A percentile compares a stretch with the other conserved stretches of the same genome.
Evolutionary conservation across 2,888 invertebrate species (phyloP).

Genomic region (Dicyrtomina minuta): DNA sequence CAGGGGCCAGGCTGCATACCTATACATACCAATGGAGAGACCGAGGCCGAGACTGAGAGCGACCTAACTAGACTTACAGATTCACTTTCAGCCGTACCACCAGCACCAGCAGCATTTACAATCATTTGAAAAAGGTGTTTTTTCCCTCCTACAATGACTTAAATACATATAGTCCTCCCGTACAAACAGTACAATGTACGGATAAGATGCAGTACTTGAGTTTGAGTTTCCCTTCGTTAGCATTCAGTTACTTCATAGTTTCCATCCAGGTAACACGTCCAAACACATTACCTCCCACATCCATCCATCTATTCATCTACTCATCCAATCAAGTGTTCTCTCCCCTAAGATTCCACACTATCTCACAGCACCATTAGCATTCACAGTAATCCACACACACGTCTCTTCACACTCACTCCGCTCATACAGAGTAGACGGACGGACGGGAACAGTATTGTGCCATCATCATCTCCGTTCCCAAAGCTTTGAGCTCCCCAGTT

Average conservation of each 20-base stretch:
- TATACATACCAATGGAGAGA: too few species aligned
- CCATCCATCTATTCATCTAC: neutral
- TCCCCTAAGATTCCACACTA: neutral
- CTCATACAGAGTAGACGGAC: too few species aligned
- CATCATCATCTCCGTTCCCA: too few species aligned
- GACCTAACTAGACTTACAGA: neutral
- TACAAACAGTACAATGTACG: slow-evolving; percentile 5
- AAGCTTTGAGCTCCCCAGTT: too few species aligned
- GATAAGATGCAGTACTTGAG: slow-evolving; percentile 23
- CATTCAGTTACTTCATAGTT: slow-evolving; percentile 33
- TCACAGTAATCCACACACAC: neutral
- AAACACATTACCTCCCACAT: slow-evolving; percentile 9
- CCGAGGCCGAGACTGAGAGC: too few species aligned
- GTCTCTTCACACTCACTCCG: neutral
- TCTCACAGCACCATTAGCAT: neutral
- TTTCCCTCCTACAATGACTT: slow-evolving; percentile 1
- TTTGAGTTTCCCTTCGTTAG: slow-evolving; percentile 24
- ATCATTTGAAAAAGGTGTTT: neutral
- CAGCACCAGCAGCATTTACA: neutral
- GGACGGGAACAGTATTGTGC: too few species aligned
- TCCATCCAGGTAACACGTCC: slow-evolving; percentile 30
- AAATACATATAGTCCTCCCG: neutral
- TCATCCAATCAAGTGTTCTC: neutral
- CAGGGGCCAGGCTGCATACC: too few species aligned
- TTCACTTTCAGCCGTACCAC: slow-evolving; percentile 24